Base-by-base conservation (phyloP, 2,797 vertebrate genomes). In the Lophotriccus pileatus region DNA sequence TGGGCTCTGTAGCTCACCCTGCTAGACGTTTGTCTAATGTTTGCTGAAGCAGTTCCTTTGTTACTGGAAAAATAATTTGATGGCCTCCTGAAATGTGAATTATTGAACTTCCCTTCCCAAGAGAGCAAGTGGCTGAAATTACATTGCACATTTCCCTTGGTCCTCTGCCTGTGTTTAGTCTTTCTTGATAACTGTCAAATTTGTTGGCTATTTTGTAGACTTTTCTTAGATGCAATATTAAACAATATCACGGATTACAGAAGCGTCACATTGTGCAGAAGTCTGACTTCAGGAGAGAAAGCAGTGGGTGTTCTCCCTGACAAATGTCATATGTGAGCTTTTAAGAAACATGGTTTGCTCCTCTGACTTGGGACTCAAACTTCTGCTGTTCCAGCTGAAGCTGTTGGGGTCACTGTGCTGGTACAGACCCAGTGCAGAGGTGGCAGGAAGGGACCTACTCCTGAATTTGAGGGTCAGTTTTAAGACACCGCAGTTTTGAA, bases 1-100 rank as follows among this genome's bases (percentile, higher is more conserved):
- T 24, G 72, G 89, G 64, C 72, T 78, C 53, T 64, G 4, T 23
- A 47, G 86, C 76, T 93, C 66, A 53, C 59, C 44, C 58, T 84
- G 69, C 55, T 52, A 59, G 60, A 63, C 1, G 1, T 86, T 60
- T 63, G 44, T 85, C 66, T 86, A 11, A 37, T 70, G 85, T 91
- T 94, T 94, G 87, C 89, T 87, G 82, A 87, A 95, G 76, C 85
- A 58, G 32, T 86, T 92, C 76, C 67, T 94, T 78, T 94, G 63
- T 55, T 82, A 49, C 67, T 86, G 17, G 32, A 67, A 50, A 94
- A 96, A 84, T 24, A 76, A 91, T 82, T 84, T 39, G 25, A 41
- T 95, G 77, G 74, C 55, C 85, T 91, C 41, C 77, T 88, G 85
- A 84, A 87, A 84, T 43, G 70, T 53, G 87, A 79, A 44, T 93